These are phyloP conservation scores for Pollenia amentaria DNA, from an alignment of 2,888 invertebrate species.

Conservation along the genomic window DNA sequence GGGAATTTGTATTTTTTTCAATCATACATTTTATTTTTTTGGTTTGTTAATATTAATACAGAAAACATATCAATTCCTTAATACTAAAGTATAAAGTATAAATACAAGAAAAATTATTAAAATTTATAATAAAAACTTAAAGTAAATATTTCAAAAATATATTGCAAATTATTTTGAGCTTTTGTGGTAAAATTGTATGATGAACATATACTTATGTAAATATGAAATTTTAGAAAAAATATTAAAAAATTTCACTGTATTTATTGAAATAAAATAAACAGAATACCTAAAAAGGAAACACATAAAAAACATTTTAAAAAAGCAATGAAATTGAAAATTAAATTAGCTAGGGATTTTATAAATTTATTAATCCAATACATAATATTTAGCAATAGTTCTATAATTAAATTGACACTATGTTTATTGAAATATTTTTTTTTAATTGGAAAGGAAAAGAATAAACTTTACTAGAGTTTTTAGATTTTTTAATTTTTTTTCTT, in stretches of 20 bases:
- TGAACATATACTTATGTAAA: too few relatives aligned
- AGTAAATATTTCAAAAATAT: constrained; percentile 7
- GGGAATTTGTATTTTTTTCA: constrained; percentile 37
- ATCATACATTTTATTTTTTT: constrained; percentile 19
- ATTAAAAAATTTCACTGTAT: too few relatives aligned
- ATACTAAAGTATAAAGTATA: constrained; percentile 19
- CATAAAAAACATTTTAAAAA: too few relatives aligned
- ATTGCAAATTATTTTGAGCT: constrained; percentile 33
- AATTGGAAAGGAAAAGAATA: constrained; percentile 9
- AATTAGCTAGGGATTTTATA: not conserved
- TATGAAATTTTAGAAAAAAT: too few relatives aligned
- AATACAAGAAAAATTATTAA: not conserved
- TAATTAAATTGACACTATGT: constrained; percentile 40
- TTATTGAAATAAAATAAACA: too few relatives aligned
- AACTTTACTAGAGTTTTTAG: constrained; percentile 35
- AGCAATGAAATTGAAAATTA: not conserved
- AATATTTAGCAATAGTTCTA: constrained; percentile 11
- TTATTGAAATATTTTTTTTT: constrained; percentile 15
- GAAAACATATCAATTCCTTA: constrained; percentile 61
- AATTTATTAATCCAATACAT: constrained; percentile 15
- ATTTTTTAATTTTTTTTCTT: not conserved
- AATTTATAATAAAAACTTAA: constrained; percentile 12
- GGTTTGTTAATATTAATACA: constrained; percentile 29
- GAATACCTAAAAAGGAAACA: too few relatives aligned
- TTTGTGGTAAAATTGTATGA: constrained; percentile 2